Evolutionary conservation across 2,113 vertebrate species (phyloP).

Genomic region (Coturnix japonica): DNA sequence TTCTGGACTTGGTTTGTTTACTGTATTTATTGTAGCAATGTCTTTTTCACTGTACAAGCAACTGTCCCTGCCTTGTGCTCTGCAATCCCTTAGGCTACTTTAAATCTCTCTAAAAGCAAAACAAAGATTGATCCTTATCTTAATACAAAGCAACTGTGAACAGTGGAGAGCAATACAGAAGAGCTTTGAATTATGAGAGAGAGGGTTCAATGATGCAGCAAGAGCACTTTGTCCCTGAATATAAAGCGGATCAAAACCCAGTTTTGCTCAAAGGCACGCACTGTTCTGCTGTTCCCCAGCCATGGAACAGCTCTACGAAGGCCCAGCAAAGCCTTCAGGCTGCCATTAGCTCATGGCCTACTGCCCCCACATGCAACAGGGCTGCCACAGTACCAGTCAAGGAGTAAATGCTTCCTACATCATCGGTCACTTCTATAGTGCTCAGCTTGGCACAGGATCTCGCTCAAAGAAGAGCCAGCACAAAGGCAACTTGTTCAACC

Average conservation of each 20-base stretch:
- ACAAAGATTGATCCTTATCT: constrained; percentile 28
- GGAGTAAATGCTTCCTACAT: not conserved
- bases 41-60: not conserved
- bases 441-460: not conserved
- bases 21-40: constrained; percentile 32
- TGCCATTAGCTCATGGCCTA: rapidly evolving
- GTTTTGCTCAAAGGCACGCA: not conserved
- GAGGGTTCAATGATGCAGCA: not conserved
- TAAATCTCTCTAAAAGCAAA: constrained; percentile 48
- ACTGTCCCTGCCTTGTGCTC: not conserved
- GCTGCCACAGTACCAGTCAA: not conserved
- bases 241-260: not conserved
- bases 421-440: not conserved
- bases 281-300: not conserved
- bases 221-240: not conserved
- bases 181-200: constrained; percentile 7
- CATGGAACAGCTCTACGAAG: not conserved
- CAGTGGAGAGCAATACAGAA: constrained; percentile 15
- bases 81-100: constrained; percentile 40
- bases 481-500: not conserved
- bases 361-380: rapidly evolving
- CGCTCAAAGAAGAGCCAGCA: not conserved
- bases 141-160: constrained; percentile 12
- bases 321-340: not conserved
- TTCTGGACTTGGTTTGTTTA: not conserved